Base-by-base conservation (phyloP, 37 sponge, comb jelly and placozoan species). In the Petrosia ficiformis region DNA sequence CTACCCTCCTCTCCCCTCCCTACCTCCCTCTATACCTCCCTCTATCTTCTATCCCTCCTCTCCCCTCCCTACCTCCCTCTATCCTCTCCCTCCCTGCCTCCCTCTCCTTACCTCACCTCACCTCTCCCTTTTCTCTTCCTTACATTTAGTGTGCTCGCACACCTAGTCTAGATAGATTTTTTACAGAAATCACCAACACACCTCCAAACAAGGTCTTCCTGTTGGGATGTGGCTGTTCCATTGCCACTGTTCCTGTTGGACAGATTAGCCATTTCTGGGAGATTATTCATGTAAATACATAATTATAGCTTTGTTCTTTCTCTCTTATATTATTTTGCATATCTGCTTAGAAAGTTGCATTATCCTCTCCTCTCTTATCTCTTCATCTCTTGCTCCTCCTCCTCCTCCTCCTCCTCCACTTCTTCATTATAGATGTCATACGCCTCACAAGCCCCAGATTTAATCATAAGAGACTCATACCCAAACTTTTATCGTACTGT, bases 181-280 rank as follows among this genome's bases (percentile, higher is more conserved):
- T 76, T 61, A 41, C 35, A 37, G 60, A 63, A 28, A 39, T 59
- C 30, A 44, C 31, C 2, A 35, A 28, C 22, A 35, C 24, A 1
- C 25, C n/a, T 29, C 76, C 61, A 5, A 32, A 26, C 32, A 84
- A 70, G 22, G 2, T 70, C 5, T 76, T 76, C 0, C 31, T 84
- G 3, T 0, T 84, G 21, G 84, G 77, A 1, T 58, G 72, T 65
- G 84, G 84, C 31, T 84, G 84, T 52, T 84, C 84, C 2, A 1
- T 76, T 14, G 77, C 84, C 0, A 84, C 84, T 1, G 77, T 59
- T 34, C 48, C 77, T 33, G 72, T 77, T 14, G 84, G 69, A 22
- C 72, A 84, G 44, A 71, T 76, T 24, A 44, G 54, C 30, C 35
- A 33, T 8, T 71, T 52, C 33, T 84, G 77, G 72, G 76, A 84